phyloP scores from a whole-genome alignment of 2,113 vertebrate species.

The Excalfactoria chinensis region DNA sequence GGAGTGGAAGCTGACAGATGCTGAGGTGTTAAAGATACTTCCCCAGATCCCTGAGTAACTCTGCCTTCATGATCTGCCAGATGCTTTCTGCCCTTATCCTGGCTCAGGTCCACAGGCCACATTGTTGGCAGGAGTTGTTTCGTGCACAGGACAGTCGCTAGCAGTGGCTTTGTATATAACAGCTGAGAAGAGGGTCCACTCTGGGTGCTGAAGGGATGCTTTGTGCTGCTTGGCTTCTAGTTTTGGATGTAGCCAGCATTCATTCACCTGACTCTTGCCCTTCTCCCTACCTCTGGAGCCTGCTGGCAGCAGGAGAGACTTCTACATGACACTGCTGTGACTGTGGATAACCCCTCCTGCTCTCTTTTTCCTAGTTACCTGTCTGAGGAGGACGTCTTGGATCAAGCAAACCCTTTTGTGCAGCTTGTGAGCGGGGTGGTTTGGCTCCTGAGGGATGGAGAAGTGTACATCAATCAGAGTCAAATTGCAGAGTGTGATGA shows the following conservation, averaged over 20 bases:
- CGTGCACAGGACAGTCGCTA: not conserved
- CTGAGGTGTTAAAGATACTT: not conserved
- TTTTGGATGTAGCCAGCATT: not conserved
- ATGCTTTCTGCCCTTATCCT: not conserved
- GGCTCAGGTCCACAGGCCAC: not conserved
- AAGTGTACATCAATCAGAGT: constrained; percentile 88
- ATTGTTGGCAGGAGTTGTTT: not conserved
- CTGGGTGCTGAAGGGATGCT: not conserved
- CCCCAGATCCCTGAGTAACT: not conserved
- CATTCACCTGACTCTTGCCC: not conserved
- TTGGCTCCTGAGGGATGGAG: constrained; percentile 90
- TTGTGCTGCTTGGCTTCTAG: not conserved
- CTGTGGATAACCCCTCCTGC: not conserved
- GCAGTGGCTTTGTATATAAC: not conserved
- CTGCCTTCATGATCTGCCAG: not conserved
- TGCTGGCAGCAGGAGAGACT: not conserved
- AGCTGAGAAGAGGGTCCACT: not conserved
- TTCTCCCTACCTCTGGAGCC: not conserved
- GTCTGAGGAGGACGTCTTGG: constrained; percentile 88
- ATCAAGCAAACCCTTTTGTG: constrained; percentile 88
- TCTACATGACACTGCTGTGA: fast-evolving
- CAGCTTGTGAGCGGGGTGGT: constrained; percentile 93
- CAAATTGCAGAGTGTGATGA: constrained; percentile 81
- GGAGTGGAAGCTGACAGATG: not conserved
- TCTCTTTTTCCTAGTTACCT: constrained; percentile 85